Evolutionary conservation across 1,140 invertebrate genomes (phyloP).

Genomic region (Cephus cinctus): DNA sequence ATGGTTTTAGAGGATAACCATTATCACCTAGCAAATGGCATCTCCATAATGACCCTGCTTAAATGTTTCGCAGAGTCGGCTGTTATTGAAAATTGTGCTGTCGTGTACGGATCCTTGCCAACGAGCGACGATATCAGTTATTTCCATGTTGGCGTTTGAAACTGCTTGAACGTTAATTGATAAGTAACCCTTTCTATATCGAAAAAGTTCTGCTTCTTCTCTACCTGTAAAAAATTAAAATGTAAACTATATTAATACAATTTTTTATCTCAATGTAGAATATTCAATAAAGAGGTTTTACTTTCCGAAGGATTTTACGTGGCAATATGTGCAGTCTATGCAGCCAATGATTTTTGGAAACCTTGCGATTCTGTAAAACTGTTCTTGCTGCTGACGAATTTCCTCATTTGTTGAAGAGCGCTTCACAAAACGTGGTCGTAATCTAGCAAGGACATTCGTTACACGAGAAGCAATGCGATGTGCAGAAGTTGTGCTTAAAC

Average conservation of each 20-base stretch:
- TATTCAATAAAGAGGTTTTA: too few species aligned
- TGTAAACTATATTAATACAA: too few species aligned
- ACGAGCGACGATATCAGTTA: conserved; percentile 42
- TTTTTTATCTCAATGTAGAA: too few species aligned
- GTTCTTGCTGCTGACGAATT: conserved; percentile 16
- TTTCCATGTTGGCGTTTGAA: conserved; percentile 35
- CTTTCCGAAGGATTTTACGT: conserved; percentile 36
- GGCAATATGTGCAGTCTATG: conserved; percentile 48
- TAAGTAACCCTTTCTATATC: conserved; percentile 50
- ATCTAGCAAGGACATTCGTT: too few species aligned
- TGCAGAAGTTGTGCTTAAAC: too few species aligned
- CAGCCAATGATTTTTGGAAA: conserved; percentile 47
- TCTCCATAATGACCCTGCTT: conserved; percentile 25
- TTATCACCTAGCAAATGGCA: conserved; percentile 34
- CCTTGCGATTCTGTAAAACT: conserved; percentile 36
- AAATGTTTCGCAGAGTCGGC: conserved; percentile 17
- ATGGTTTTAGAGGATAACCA: conserved; percentile 26
- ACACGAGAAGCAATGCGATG: too few species aligned
- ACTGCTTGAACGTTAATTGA: conserved; percentile 48
- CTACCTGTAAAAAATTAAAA: conserved; percentile 31
- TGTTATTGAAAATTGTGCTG: conserved; percentile 37
- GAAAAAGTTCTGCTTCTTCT: conserved; percentile 42
- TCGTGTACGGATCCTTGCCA: conserved; percentile 42
- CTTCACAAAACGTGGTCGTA: too few species aligned
- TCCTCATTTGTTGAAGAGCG: conserved; percentile 28